phyloP scores from a whole-genome alignment of 2,113 vertebrate genomes.

The Progne subis region DNA sequence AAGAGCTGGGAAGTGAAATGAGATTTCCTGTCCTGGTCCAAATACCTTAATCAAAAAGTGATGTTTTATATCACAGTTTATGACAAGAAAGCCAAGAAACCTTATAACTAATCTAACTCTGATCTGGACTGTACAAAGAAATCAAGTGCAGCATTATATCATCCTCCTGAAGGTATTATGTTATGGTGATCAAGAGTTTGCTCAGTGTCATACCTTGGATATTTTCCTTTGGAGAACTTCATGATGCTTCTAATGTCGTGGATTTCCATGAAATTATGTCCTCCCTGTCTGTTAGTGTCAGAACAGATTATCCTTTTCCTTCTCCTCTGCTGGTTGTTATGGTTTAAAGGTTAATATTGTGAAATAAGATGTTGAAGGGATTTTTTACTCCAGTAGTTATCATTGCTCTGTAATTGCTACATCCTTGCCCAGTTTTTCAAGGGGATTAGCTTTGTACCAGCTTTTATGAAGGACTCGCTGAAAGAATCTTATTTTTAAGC shows the following conservation, averaged over 20 bases:
- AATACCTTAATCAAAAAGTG: slow-evolving; percentile 51
- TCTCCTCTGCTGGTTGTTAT: slow-evolving; percentile 2
- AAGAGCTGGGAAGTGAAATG: slow-evolving; percentile 43
- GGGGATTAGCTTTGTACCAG: not conserved
- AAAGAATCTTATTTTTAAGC: not conserved
- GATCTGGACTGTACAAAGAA: slow-evolving; percentile 10
- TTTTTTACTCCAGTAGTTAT: not conserved
- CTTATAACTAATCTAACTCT: slow-evolving; percentile 42
- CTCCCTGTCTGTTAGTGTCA: not conserved
- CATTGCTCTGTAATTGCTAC: not conserved
- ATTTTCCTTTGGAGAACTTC: slow-evolving; percentile 22
- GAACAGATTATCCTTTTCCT: slow-evolving; percentile 5
- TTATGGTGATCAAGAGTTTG: not conserved
- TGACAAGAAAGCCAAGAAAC: slow-evolving; percentile 57
- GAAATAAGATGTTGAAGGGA: not conserved
- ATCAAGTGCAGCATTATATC: not conserved
- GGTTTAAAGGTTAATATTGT: not conserved
- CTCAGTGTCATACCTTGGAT: not conserved
- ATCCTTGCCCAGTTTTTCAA: not conserved
- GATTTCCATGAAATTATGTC: not conserved
- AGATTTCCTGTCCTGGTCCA: slow-evolving; percentile 51
- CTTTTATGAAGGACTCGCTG: not conserved
- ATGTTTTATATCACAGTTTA: slow-evolving; percentile 50
- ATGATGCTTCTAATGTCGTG: not conserved
- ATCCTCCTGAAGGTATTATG: not conserved